Percentiles rank a stretch among this genome's conserved stretches.
Evolutionary conservation across 1,140 invertebrate genomes (phyloP).

Genomic region (Bombus waltoni): DNA sequence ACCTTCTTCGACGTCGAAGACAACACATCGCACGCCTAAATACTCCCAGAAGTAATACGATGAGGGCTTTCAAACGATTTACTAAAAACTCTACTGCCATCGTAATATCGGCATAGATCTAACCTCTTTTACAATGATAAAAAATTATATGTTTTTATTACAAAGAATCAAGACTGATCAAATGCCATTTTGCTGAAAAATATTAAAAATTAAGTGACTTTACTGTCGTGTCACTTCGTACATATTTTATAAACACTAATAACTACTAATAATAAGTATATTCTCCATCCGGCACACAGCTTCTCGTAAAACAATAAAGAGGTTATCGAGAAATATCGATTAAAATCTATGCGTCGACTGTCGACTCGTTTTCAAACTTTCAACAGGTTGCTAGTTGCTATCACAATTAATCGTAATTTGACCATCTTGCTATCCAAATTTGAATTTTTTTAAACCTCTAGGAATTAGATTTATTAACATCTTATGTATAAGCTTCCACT

Average conservation of each 20-base stretch:
- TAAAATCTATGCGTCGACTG: not conserved
- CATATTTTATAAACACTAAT: not conserved
- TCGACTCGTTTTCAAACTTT: slow-evolving; percentile 23
- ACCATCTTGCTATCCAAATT: not conserved
- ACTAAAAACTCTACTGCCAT: slow-evolving; percentile 79
- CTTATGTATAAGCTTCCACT: not conserved
- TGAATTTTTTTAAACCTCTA: not conserved
- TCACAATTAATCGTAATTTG: not conserved
- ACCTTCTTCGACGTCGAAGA: slow-evolving; percentile 81
- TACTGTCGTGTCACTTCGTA: not conserved
- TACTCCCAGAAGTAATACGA: slow-evolving; percentile 80
- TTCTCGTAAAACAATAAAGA: not conserved
- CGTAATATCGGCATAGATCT: slow-evolving; percentile 28
- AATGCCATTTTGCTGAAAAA: slow-evolving; percentile 32
- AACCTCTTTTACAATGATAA: slow-evolving; percentile 44
- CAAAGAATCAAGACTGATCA: not conserved
- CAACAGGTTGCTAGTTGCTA: slow-evolving; percentile 28
- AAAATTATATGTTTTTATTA: slow-evolving; percentile 1
- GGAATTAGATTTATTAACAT: not conserved
- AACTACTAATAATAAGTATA: too few relatives aligned
- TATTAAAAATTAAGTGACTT: not conserved
- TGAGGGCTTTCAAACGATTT: slow-evolving; percentile 81
- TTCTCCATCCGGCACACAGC: not conserved
- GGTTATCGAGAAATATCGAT: slow-evolving; percentile 29
- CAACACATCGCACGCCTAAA: slow-evolving; percentile 84